phyloP scores from a whole-genome alignment of 2,888 invertebrate species.

The Odontocerum albicorne region DNA sequence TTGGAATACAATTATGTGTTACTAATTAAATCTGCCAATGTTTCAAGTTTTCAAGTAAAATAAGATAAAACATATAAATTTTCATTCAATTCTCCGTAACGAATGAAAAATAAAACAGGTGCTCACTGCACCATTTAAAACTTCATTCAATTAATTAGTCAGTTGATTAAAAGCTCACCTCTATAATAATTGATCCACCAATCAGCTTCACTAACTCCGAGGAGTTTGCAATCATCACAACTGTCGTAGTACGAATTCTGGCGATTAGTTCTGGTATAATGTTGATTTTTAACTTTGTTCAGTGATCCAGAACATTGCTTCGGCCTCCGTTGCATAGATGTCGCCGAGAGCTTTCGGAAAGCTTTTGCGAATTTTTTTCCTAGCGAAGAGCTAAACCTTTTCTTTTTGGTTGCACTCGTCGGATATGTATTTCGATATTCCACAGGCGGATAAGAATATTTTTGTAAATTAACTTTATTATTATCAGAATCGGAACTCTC shows the following conservation, averaged over 20 bases:
- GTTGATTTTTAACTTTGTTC: conserved; percentile 4
- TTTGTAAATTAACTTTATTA: conserved; percentile 45
- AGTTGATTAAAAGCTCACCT: conserved; percentile 2
- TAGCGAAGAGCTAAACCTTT: conserved; percentile 19
- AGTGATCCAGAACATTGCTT: conserved; percentile 6
- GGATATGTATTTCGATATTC: conserved; percentile 7
- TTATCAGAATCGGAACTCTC: conserved; percentile 51
- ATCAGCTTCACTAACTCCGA: conserved; percentile 15
- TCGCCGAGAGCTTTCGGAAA: conserved; percentile 28
- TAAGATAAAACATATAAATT: too few species aligned
- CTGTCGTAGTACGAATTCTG: conserved; percentile 26
- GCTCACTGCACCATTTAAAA: not conserved
- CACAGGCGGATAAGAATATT: conserved; percentile 6
- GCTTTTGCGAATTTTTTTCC: conserved; percentile 31
- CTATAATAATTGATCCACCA: conserved; percentile 18
- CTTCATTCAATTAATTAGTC: not conserved
- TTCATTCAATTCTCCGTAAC: too few species aligned
- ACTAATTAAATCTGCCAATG: too few species aligned
- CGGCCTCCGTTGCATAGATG: conserved; percentile 18
- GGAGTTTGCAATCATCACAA: conserved; percentile 28
- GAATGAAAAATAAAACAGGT: too few species aligned
- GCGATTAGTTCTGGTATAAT: not conserved
- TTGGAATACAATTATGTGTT: too few species aligned
- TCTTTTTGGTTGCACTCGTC: conserved; percentile 20
- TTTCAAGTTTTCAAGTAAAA: too few species aligned